Base-by-base conservation (phyloP, 2,113 vertebrate genomes). In the Ancistrus triradiatus region DNA sequence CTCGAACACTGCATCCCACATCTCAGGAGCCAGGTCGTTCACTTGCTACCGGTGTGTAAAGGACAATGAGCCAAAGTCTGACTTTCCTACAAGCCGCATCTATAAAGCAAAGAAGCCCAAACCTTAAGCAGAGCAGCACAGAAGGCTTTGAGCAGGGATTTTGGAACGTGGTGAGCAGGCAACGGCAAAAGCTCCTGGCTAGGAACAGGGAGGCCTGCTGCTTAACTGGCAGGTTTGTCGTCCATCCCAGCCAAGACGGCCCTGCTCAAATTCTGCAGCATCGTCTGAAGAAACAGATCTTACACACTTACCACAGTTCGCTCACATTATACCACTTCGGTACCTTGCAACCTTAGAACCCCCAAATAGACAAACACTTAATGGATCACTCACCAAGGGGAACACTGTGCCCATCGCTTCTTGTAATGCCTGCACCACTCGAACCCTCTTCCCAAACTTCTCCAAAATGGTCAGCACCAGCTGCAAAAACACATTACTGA, bases 371-470 rank as follows among this genome's bases (percentile, higher is more conserved):
- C n/a, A n/a, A n/a, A n/a, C n/a, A n/a, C n/a, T 31, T 7, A 31
- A 7, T 7, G 3, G 27, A 31, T 31, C 0, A 87, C 92, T 93
- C 76, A 99, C 96, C 2, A 94, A 95, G 40, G 94, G 92, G 77
- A 98, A 98, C 63, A 95, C 89, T 37, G 95, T 95, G 75, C 98
- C 95, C 11, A 98, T 91, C 13, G 95, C 93, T 70, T 99, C 96
- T 64, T 99, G 96, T 59, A 99, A 81, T 1, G 95, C 91, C 81
- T 95, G 95, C 1, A 99, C 95, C 15, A 99, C 96, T 68, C 94
- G 93, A 73, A 88, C 91, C 44, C 98, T 99, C 84, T 98, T 99
- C 78, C 98, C 96, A 68, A 99, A 99, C 82, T 99, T 99, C 76
- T 98, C 96, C 74, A 99, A 77, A 75, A 99, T 90, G 3, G 96